Percentiles rank a stretch among this genome's conserved stretches.
Conservation (phyloP, 1,140 invertebrate genomes). For the Akabosia matsudoensis region DNA sequence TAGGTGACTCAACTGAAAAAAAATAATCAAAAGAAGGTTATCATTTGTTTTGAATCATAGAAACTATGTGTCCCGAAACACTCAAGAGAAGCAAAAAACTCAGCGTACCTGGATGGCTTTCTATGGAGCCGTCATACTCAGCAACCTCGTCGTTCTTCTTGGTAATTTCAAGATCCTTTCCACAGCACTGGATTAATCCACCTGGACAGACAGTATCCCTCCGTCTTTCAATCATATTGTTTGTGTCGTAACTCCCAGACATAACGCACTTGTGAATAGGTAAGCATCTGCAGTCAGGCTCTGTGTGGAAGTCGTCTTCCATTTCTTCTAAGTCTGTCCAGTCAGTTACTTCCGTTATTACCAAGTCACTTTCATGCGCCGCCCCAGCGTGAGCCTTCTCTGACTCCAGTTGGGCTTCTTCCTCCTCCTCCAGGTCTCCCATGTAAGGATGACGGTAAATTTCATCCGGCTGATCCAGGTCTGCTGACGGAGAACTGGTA, state of each 20-base stretch:
- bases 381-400: neutral
- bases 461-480: neutral
- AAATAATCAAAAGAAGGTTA: neutral
- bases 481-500: too few relatives aligned
- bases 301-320: neutral
- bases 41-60: neutral
- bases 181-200: neutral
- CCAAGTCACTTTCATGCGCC: neutral
- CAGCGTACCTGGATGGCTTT: too few relatives aligned
- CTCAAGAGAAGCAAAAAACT: too few relatives aligned
- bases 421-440: neutral
- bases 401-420: neutral
- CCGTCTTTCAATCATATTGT: conserved; percentile 8
- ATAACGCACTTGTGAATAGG: neutral
- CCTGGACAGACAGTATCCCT: neutral
- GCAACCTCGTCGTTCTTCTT: neutral
- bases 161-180: neutral
- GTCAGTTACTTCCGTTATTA: neutral
- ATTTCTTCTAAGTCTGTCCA: neutral
- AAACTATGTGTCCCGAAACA: too few relatives aligned
- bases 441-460: neutral
- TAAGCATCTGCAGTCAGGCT: neutral
- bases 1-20: neutral
- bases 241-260: neutral
- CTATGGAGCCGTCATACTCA: neutral